Evolutionary conservation across 2,888 invertebrate genomes (phyloP).

Genomic region (Cenopis cana): DNA sequence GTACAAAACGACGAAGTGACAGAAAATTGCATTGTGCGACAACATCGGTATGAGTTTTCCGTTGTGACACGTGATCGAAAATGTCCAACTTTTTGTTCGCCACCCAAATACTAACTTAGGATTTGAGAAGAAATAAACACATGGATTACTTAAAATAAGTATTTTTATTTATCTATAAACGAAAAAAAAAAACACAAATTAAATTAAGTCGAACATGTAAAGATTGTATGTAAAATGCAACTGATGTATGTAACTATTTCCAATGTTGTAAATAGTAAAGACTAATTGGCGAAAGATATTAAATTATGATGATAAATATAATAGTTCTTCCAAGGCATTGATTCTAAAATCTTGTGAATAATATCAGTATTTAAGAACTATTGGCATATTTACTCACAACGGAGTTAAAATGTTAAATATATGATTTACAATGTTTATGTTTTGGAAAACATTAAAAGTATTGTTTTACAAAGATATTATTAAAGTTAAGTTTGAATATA

Average conservation of each 20-base stretch:
- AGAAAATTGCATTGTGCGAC: not conserved
- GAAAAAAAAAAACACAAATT: constrained; percentile 24
- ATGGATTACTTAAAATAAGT: constrained; percentile 13
- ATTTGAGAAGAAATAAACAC: constrained; percentile 12
- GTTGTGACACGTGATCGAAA: not conserved
- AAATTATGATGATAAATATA: constrained; percentile 12
- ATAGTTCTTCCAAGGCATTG: constrained; percentile 32
- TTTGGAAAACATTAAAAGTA: not conserved
- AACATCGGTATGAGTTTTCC: not conserved
- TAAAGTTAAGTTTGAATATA: constrained; percentile 57
- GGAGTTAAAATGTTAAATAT: constrained; percentile 6
- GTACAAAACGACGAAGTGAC: not conserved
- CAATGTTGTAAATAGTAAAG: not conserved
- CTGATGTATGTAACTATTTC: constrained; percentile 16
- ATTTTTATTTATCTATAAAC: constrained; percentile 23
- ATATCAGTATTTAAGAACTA: constrained; percentile 12
- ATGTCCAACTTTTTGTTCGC: not conserved
- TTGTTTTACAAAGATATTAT: constrained; percentile 36
- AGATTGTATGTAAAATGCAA: not conserved
- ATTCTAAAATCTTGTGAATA: constrained; percentile 7
- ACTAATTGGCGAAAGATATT: constrained; percentile 14
- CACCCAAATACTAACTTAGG: constrained; percentile 3
- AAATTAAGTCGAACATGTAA: constrained; percentile 18
- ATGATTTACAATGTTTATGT: not conserved
- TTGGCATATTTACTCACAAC: constrained; percentile 9